phyloP scores from a whole-genome alignment of 2,888 invertebrate genomes.

The Volucella inflata region DNA sequence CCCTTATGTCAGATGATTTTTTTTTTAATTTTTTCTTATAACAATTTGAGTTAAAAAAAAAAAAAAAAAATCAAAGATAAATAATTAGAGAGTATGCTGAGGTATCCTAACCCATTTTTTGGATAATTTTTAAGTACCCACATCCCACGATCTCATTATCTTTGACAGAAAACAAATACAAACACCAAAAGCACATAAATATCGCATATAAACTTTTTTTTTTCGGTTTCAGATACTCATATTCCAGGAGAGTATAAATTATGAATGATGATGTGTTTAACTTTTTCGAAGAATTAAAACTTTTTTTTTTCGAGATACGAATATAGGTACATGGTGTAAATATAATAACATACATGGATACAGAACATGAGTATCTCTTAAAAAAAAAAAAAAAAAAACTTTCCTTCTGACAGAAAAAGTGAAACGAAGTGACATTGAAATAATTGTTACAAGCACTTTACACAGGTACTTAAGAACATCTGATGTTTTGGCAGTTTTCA shows the following conservation, averaged over 20 bases:
- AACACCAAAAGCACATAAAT: not conserved
- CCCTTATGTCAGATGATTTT: not conserved
- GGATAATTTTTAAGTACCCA: slow-evolving; percentile 25
- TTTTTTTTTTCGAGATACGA: not conserved
- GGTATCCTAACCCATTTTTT: slow-evolving; percentile 39
- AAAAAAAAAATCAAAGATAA: not conserved
- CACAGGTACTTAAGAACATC: slow-evolving; percentile 68
- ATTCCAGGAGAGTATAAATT: slow-evolving; percentile 22
- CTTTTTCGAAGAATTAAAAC: slow-evolving; percentile 13
- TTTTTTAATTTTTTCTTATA: not conserved
- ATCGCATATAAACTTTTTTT: not conserved
- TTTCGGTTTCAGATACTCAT: not conserved
- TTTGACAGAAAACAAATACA: not conserved
- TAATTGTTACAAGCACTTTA: slow-evolving; percentile 69
- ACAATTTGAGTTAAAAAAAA: not conserved
- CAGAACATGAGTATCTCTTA: not conserved
- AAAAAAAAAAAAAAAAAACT: slow-evolving; percentile 9
- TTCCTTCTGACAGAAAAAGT: not conserved
- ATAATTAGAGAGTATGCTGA: not conserved
- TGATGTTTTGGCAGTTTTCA: slow-evolving; percentile 62
- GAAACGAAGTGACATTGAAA: slow-evolving; percentile 56
- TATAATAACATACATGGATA: slow-evolving; percentile 3
- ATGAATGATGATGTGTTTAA: slow-evolving; percentile 33
- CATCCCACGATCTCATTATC: slow-evolving; percentile 22
- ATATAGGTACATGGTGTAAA: not conserved